Conservation (phyloP, 2,113 vertebrate species). For the Coracopsis vasa region DNA sequence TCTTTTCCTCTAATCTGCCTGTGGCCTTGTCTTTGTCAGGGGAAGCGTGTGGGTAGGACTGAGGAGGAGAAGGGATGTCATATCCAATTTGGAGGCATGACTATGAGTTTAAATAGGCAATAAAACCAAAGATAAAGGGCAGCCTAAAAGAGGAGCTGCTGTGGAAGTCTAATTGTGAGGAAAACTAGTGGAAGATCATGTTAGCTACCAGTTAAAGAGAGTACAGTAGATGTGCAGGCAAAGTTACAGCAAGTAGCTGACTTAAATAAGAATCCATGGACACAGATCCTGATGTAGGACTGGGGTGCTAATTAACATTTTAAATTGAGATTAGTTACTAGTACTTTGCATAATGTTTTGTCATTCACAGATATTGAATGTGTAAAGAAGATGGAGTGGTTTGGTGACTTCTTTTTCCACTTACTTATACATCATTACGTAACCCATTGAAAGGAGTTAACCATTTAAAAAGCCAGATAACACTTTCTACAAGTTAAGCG, state of each 20-base stretch:
- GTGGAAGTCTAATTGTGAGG: not conserved
- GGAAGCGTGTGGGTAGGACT: fast-evolving
- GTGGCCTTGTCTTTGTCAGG: not conserved
- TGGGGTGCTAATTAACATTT: not conserved
- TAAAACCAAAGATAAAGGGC: not conserved
- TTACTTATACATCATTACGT: not conserved
- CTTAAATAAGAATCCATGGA: not conserved
- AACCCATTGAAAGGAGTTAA: not conserved
- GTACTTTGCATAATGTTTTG: not conserved
- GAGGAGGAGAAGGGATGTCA: not conserved
- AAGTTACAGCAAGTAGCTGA: not conserved
- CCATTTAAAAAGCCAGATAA: not conserved
- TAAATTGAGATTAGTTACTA: not conserved
- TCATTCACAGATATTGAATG: not conserved
- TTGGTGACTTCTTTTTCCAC: not conserved
- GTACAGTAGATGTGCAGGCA: not conserved
- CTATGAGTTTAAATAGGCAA: not conserved
- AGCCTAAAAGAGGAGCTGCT: not conserved
- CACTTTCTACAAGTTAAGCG: not conserved
- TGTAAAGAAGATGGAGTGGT: not conserved
- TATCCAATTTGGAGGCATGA: not conserved
- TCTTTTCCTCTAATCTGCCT: not conserved
- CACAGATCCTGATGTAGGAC: not conserved
- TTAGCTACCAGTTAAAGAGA: not conserved
- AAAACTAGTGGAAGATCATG: not conserved